Evolutionary conservation across 2,113 vertebrate genomes (phyloP).

Genomic region (Engystomops pustulosus): DNA sequence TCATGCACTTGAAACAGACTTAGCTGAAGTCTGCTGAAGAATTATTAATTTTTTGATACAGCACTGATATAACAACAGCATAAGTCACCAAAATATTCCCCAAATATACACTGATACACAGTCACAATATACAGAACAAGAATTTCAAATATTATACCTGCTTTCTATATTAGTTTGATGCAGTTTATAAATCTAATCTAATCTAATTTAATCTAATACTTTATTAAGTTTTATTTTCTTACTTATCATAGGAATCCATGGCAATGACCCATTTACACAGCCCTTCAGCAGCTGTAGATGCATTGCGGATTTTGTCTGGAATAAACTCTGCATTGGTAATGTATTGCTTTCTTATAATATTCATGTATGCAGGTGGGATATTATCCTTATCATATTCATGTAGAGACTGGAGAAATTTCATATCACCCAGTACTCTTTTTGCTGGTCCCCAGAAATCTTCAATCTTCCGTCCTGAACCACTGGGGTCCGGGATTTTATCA

Average conservation of each 20-base stretch:
- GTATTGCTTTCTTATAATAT: slow-evolving; percentile 84
- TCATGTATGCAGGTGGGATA: slow-evolving; percentile 80
- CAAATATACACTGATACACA: too few species aligned
- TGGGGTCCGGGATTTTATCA: slow-evolving; percentile 85
- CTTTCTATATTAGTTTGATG: too few species aligned
- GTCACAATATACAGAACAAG: too few species aligned
- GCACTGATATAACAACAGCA: too few species aligned
- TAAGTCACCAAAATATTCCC: too few species aligned
- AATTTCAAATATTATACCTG: too few species aligned
- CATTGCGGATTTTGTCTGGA: slow-evolving; percentile 89
- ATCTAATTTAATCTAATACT: too few species aligned
- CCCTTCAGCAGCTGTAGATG: slow-evolving; percentile 88
- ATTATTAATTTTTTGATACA: too few species aligned
- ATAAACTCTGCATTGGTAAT: slow-evolving; percentile 90
- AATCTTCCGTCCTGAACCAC: slow-evolving; percentile 84
- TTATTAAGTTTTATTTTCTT: slow-evolving; percentile 64
- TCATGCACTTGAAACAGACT: too few species aligned
- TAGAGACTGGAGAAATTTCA: slow-evolving; percentile 88
- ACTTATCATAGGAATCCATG: slow-evolving; percentile 88
- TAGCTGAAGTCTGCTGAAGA: too few species aligned
- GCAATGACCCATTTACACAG: slow-evolving; percentile 90
- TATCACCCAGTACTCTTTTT: slow-evolving; percentile 88
- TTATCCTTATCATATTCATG: slow-evolving; percentile 91
- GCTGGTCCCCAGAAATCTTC: slow-evolving; percentile 93
- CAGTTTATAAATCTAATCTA: too few species aligned